These are phyloP conservation scores for Margarornis squamiger DNA, from an alignment of 2,797 vertebrate species.

Conservation along the genomic window DNA sequence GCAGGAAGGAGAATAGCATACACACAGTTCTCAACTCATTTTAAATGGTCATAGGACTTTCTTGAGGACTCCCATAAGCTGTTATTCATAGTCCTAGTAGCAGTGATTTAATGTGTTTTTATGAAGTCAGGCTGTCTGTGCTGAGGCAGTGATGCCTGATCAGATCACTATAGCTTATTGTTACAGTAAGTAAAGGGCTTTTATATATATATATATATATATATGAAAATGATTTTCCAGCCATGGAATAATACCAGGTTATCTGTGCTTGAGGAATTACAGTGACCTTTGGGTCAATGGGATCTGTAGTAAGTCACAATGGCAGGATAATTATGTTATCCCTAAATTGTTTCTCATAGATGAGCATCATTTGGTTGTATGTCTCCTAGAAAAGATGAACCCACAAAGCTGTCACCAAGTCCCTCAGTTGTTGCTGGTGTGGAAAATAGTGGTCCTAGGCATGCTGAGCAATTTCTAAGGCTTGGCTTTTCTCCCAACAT, in stretches of 20 bases:
- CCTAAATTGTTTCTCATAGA: background rate
- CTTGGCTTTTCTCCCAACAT: background rate
- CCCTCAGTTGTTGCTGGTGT: background rate
- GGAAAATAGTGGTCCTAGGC: background rate
- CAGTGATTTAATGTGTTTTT: constrained; percentile 34
- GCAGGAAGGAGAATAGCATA: background rate
- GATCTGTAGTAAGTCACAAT: background rate
- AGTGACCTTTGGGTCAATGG: background rate
- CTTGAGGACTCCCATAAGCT: constrained; percentile 6
- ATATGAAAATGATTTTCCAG: background rate
- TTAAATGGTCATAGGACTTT: constrained; percentile 27
- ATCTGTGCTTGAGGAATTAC: constrained; percentile 1
- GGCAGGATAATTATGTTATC: background rate
- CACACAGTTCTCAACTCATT: background rate
- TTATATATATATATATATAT: no score
- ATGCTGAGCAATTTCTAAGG: background rate
- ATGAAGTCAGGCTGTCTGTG: background rate
- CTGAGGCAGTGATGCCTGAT: background rate
- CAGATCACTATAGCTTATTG: background rate
- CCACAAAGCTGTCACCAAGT: background rate
- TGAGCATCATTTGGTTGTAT: background rate
- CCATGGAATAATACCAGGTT: background rate
- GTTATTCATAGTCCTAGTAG: constrained; percentile 6
- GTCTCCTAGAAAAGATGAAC: background rate
- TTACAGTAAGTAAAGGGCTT: background rate